phyloP scores from a whole-genome alignment of 2,888 invertebrate species.

The Dendrolimus houi region DNA sequence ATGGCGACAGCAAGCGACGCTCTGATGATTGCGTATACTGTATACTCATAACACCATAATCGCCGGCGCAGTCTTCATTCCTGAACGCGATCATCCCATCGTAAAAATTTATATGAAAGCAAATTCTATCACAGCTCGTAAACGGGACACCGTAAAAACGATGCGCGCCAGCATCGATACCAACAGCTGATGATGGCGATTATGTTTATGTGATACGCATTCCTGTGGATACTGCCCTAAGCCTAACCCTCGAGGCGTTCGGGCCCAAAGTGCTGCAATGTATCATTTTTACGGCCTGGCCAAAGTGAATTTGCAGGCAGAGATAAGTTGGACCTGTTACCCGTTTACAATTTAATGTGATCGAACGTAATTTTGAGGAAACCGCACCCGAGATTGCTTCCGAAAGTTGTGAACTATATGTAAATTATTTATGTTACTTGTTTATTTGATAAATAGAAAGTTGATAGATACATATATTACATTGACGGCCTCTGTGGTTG shows the following conservation, averaged over 20 bases:
- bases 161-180: constrained; percentile 41
- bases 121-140: constrained; percentile 51
- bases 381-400: not conserved
- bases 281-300: constrained; percentile 67
- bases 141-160: constrained; percentile 47
- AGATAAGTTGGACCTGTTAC: constrained; percentile 65
- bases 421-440: not conserved
- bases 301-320: constrained; percentile 68
- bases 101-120: constrained; percentile 50
- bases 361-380: constrained; percentile 2
- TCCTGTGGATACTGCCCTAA: constrained; percentile 37
- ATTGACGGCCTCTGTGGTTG: too few species aligned
- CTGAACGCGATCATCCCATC: constrained; percentile 29
- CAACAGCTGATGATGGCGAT: constrained; percentile 59
- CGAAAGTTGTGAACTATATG: not conserved
- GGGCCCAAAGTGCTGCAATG: constrained; percentile 48
- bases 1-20: not conserved
- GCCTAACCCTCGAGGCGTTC: constrained; percentile 48
- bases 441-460: too few species aligned
- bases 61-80: constrained; percentile 24
- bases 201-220: constrained; percentile 58
- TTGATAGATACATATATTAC: too few species aligned
- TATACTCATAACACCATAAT: constrained; percentile 12
- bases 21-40: constrained; percentile 1
- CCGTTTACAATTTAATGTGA: constrained; percentile 39